Evolutionary conservation across 2,888 invertebrate species (phyloP), one percentile per base, ranked within the genome.

Genomic region (Timema podura): DNA sequence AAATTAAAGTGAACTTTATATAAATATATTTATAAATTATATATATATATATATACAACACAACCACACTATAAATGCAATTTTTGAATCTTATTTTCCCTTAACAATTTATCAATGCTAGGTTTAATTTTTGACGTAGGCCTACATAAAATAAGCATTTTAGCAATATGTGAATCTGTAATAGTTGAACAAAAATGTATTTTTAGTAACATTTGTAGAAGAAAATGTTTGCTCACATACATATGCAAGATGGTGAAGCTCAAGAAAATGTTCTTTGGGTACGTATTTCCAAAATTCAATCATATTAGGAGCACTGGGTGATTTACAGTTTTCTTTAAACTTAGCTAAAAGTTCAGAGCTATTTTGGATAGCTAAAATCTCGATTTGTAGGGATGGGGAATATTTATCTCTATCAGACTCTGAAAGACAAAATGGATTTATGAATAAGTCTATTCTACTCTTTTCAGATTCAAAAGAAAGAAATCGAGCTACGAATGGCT

Each of bases 381-480:
- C 6, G n/a, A 10, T 54, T 54, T 10, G 54, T 54, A 10, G 6
- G 13, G 6, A 5, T 54, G 54, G 6, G 54, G 54, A 15, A 54
- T 54, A 9, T 16, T 54, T 54, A 54, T 7, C 16, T 10, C 54
- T 15, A 5, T 9, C 54, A 54, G 16, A 9, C 11, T 6, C 11
- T 54, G 6, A 10, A 54, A 9, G 13, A 54, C 13, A 6, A 11
- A 49, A 49, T 10, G 49, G 9, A 49, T 49, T 9, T 49, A 10
- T 49, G 49, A 10, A 49, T 10, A 54, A 54, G 6, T 54, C 54
- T 6, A 10, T 54, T 13, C 16, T 10, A 54, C 54, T 7, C 16
- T 54, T 54, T 16, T 54, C 54, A 54, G 54, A 54, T 54, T 54
- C 11, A 54, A 54, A 54, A 54, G 6, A 54, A 54, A 16, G 6